phyloP scores from a whole-genome alignment of 2,113 vertebrate genomes.

The Eubucco bourcierii region DNA sequence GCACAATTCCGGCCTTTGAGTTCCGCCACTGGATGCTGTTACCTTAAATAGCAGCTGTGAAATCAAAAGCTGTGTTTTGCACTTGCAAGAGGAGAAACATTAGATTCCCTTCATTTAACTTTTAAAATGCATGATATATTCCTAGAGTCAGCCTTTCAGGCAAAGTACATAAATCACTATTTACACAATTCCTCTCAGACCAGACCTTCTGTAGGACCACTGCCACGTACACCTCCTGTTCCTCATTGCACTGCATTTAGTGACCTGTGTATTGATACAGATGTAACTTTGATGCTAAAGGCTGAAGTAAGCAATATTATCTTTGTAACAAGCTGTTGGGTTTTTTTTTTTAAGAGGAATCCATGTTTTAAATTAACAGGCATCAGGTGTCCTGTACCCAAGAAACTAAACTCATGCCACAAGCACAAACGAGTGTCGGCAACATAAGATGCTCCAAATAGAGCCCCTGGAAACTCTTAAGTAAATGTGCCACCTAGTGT shows the following conservation, averaged over 20 bases:
- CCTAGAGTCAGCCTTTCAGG: neutral
- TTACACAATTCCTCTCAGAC: neutral
- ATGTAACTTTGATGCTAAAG: neutral
- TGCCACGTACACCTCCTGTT: neutral
- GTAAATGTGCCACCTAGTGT: conserved; percentile 71
- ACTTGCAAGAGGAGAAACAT: neutral
- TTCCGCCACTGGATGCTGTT: neutral
- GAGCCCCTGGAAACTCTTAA: conserved; percentile 45
- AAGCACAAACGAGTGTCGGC: neutral
- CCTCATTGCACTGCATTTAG: neutral
- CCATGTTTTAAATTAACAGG: neutral
- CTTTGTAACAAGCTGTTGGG: neutral
- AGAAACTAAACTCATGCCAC: neutral
- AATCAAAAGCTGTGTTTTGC: neutral
- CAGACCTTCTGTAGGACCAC: neutral
- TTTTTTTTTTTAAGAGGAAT: neutral
- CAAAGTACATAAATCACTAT: neutral
- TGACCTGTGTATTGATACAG: neutral
- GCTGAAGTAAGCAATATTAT: neutral
- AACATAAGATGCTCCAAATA: neutral
- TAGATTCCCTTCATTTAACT: neutral
- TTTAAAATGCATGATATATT: neutral
- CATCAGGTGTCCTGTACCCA: neutral
- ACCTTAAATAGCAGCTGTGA: neutral
- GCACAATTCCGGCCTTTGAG: neutral